Evolutionary conservation across 1,140 invertebrate species (phyloP), one percentile per base, ranked within the genome.

Genomic region (Trichonephila inaurata): DNA sequence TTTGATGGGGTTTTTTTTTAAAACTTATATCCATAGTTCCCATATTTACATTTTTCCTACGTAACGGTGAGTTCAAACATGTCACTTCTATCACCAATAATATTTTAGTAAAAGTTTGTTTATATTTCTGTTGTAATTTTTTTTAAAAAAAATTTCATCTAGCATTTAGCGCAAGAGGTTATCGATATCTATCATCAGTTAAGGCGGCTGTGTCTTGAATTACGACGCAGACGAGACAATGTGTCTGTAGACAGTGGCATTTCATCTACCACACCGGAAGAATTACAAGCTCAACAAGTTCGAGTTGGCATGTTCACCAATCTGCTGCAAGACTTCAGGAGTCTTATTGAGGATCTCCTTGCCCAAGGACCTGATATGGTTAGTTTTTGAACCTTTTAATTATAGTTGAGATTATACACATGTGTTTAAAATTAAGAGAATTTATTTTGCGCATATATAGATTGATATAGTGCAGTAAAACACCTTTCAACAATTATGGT

Each of bases 171-270:
- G 93, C 95, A 96, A 94, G 96, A 97, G 95, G 95, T 96, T 4
- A 95, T 96, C 77, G 95, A 96, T 66, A 95, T 96, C 8, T 96
- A 96, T 94, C 95, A 96, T 40, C 95, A 96, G 92, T 94, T 96
- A 21, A 95, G 96, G 91, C 95, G 95, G 18, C 94, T 96, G 91
- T 96, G 96, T 94, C 95, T 96, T 40, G 95, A 96, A 83, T 94
- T 96, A 21, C 95, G 95, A 16, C 82, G 95, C 51, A 94, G 95
- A 51, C 95, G 93, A 61, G 95, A 95, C 5, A 95, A 87, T 66
- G 85, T 94, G n/a, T 94, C 93, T 21, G 94, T 94, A n/a, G 94
- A 95, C 51, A 95, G 94, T 83, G 94, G 94, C 21, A 94, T 95
- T 28, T 91, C 94, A 6, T 88, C 93, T 12, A 66, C 91, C n/a